These are phyloP conservation scores for Arothron firmamentum DNA, from an alignment of 2,113 vertebrate genomes.

Conservation along the genomic window DNA sequence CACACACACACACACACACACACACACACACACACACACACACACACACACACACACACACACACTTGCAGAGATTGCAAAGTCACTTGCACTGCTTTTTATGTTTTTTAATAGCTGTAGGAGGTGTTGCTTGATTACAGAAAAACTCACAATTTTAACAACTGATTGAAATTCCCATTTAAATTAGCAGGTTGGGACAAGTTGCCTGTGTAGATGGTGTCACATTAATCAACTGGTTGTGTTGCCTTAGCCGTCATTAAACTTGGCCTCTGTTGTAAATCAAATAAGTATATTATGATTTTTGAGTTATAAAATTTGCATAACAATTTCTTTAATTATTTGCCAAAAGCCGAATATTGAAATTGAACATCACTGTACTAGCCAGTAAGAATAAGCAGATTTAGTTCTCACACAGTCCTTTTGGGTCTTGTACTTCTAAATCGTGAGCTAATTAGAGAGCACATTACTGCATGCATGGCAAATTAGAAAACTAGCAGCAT, in stretches of 20 bases:
- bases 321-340: no score
- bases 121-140: constrained; percentile 13
- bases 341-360: no score
- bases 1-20: not conserved
- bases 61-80: not conserved
- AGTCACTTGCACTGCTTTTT: not conserved
- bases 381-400: not conserved
- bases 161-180: no score
- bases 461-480: constrained; percentile 11
- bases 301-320: no score
- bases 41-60: constrained; percentile 1
- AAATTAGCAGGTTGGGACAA: no score
- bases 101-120: not conserved
- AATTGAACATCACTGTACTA: no score
- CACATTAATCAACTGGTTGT: no score
- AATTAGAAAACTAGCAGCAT: constrained; percentile 24
- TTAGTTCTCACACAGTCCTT: no score
- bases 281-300: no score
- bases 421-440: constrained; percentile 11
- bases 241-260: no score
- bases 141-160: not conserved
- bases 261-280: no score
- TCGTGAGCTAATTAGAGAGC: constrained; percentile 23
- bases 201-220: no score
- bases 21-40: not conserved